Conservation (phyloP, 1,140 invertebrate genomes). For the Brachionus calyciflorus region DNA sequence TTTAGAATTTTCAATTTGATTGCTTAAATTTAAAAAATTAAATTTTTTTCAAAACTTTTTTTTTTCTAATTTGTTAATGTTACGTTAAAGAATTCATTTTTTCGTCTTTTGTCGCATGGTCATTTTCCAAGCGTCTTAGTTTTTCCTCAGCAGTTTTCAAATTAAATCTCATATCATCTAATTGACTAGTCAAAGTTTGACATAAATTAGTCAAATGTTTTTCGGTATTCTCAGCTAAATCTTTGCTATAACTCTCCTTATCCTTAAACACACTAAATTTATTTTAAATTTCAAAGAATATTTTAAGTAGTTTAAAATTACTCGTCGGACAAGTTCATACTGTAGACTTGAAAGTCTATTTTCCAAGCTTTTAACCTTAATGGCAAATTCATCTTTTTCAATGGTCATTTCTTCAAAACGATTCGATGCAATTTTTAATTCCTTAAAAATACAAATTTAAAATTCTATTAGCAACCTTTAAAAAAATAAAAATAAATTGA, state of each 20-base stretch:
- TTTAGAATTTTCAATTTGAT: conserved; percentile 34
- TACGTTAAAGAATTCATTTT: conserved; percentile 12
- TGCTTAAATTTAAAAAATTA: too few relatives aligned
- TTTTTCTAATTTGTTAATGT: too few relatives aligned
- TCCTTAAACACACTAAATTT: background rate
- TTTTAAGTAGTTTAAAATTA: background rate
- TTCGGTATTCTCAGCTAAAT: background rate
- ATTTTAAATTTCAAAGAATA: background rate
- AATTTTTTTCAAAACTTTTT: too few relatives aligned
- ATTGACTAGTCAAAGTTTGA: conserved; percentile 12
- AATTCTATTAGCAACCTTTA: background rate
- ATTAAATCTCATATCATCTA: conserved; percentile 20
- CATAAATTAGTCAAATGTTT: conserved; percentile 45
- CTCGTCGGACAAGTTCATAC: background rate
- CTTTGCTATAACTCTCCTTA: background rate
- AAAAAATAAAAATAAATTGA: too few relatives aligned
- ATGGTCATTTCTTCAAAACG: background rate
- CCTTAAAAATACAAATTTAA: background rate
- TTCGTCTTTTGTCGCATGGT: background rate
- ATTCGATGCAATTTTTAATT: background rate
- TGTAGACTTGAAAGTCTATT: background rate
- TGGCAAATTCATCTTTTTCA: conserved; percentile 32
- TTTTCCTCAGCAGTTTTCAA: conserved; percentile 24
- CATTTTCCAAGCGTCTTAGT: background rate
- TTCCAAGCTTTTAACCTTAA: background rate